phyloP scores from a whole-genome alignment of 23 tunicate genomes.

The Ascidia mentula region DNA sequence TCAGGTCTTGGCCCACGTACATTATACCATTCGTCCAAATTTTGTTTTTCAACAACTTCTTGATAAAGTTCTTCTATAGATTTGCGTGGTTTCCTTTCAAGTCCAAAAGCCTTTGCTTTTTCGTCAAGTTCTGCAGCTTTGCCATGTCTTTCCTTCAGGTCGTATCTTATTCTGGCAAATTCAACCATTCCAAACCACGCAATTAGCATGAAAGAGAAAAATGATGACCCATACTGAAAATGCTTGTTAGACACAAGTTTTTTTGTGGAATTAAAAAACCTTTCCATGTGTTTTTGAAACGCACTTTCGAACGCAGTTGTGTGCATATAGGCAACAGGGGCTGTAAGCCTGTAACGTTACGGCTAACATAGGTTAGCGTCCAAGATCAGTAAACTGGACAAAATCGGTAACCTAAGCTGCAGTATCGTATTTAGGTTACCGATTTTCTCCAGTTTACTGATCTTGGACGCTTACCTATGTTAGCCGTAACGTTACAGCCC shows the following conservation, averaged over 20 bases:
- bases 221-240: conserved; percentile 41
- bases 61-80: conserved; percentile 43
- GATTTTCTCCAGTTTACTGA: too few relatives aligned
- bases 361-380: too few relatives aligned
- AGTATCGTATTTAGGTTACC: too few relatives aligned
- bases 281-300: background rate
- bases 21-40: conserved; percentile 71
- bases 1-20: conserved; percentile 73
- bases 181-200: conserved; percentile 61
- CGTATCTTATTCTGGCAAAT: conserved; percentile 72
- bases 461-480: too few relatives aligned
- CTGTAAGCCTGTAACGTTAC: too few relatives aligned
- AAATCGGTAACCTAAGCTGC: too few relatives aligned
- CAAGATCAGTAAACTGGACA: too few relatives aligned
- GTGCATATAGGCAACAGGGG: too few relatives aligned
- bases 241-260: conserved; percentile 3
- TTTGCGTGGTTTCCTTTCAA: conserved; percentile 19
- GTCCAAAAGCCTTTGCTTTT: conserved; percentile 21
- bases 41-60: conserved; percentile 33
- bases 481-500: too few relatives aligned
- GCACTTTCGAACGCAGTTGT: too few relatives aligned
- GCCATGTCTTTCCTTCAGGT: conserved; percentile 52
- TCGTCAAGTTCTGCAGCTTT: conserved; percentile 42
- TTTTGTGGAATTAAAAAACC: background rate
- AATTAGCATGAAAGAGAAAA: conserved; percentile 42